A percentile compares a stretch with the other conserved stretches of the same genome.
Conservation (phyloP, 2,797 vertebrate species). For the Pyrrhura leucotis region DNA sequence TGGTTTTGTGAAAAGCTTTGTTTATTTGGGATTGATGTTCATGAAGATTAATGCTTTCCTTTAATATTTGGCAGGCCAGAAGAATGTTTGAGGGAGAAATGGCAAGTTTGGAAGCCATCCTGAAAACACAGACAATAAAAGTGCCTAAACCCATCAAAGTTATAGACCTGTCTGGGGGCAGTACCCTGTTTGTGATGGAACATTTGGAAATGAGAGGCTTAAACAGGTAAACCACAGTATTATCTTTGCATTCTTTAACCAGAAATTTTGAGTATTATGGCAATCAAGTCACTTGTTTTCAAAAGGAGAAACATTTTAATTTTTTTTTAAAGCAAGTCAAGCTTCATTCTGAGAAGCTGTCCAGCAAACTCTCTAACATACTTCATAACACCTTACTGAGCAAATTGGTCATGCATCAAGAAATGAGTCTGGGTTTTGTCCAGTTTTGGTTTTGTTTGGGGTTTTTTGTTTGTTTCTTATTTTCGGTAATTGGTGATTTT, state of each 20-base stretch:
- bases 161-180: conserved; percentile 81
- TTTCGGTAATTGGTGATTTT: neutral
- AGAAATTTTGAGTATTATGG: neutral
- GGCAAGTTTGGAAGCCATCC: conserved; percentile 88
- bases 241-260: neutral
- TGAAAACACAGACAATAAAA: conserved; percentile 83
- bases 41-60: neutral
- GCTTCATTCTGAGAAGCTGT: neutral
- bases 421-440: neutral
- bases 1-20: neutral
- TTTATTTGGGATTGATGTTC: neutral
- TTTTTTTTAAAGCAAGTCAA: neutral
- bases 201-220: conserved; percentile 90
- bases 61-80: conserved; percentile 79
- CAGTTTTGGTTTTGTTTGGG: neutral
- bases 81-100: conserved; percentile 94
- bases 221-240: conserved; percentile 79
- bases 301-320: neutral
- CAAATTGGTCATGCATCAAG: neutral
- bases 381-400: neutral
- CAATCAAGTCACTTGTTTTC: neutral
- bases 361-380: neutral
- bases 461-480: neutral
- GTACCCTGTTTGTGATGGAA: conserved; percentile 88
- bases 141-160: conserved; percentile 89